phyloP scores from a whole-genome alignment of 2,888 invertebrate genomes.

The Drosophila robusta region DNA sequence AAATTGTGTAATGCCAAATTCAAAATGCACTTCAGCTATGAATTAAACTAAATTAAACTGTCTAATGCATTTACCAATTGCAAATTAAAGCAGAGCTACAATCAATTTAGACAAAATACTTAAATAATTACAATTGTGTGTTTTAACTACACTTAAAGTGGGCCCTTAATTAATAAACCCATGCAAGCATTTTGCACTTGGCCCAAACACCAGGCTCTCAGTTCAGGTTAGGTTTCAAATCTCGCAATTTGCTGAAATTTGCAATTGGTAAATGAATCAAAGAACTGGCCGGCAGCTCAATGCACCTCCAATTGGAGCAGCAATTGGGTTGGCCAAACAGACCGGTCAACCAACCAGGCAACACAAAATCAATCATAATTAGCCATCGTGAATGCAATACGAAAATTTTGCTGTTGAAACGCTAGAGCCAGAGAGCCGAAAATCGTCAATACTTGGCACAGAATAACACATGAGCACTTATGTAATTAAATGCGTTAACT shows the following conservation, averaged over 20 bases:
- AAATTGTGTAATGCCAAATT: not conserved
- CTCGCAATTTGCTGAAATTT: conserved; percentile 19
- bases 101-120: conserved; percentile 6
- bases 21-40: not conserved
- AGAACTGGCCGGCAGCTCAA: conserved; percentile 28
- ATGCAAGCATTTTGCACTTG: conserved; percentile 8
- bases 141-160: conserved; percentile 25
- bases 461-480: conserved; percentile 76
- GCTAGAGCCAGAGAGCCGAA: conserved; percentile 11
- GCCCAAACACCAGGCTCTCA: not conserved
- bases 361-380: conserved; percentile 72
- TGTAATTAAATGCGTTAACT: conserved; percentile 78
- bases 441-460: conserved; percentile 53
- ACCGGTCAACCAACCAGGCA: not conserved
- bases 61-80: conserved; percentile 8
- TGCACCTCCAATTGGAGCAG: conserved; percentile 27
- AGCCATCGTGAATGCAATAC: conserved; percentile 25
- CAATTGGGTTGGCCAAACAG: conserved; percentile 17
- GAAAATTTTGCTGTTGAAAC: not conserved
- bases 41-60: conserved; percentile 11
- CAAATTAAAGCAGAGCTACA: conserved; percentile 5
- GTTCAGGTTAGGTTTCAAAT: not conserved
- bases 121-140: conserved; percentile 16
- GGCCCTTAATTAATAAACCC: conserved; percentile 34
- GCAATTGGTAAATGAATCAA: conserved; percentile 47